A percentile compares a stretch with the other conserved stretches of the same genome.
Conservation (phyloP, 2,113 vertebrate species). For the Athene cunicularia region DNA sequence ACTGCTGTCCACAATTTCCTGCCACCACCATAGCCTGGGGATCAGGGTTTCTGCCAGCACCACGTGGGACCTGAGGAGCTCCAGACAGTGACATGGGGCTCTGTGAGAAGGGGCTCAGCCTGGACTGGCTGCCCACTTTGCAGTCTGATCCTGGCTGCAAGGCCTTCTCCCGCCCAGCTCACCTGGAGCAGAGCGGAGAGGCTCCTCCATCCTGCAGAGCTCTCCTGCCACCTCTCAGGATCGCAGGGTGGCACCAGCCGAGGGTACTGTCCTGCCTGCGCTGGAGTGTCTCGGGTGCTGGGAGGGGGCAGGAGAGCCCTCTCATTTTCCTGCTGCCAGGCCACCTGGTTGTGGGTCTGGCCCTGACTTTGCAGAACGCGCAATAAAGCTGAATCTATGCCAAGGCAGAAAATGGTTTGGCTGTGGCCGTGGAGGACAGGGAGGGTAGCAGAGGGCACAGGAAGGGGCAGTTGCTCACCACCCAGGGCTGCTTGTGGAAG, state of each 20-base stretch:
- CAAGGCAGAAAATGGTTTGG: not conserved
- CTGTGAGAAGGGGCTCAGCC: not conserved
- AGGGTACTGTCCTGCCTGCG: not conserved
- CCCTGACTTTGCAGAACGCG: not conserved
- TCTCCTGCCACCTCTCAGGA: not conserved
- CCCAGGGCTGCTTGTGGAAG: not conserved
- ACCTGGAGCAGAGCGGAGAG: not conserved
- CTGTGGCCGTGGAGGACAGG: not conserved
- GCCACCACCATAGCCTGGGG: not conserved
- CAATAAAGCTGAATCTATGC: conserved; percentile 35
- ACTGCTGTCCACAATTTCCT: conserved; percentile 85
- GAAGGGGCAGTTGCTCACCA: not conserved
- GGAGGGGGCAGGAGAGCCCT: not conserved
- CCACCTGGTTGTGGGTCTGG: not conserved
- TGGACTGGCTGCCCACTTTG: not conserved
- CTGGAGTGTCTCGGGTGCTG: rapidly evolving
- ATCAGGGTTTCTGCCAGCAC: not conserved
- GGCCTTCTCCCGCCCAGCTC: not conserved
- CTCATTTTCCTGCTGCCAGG: not conserved
- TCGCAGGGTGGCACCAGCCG: rapidly evolving
- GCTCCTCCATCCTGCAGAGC: not conserved
- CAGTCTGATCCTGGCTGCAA: not conserved
- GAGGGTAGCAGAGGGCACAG: not conserved
- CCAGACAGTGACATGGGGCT: not conserved
- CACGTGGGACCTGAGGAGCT: not conserved